Evolutionary conservation across 1,140 invertebrate species (phyloP).

Genomic region (Atta cephalotes): DNA sequence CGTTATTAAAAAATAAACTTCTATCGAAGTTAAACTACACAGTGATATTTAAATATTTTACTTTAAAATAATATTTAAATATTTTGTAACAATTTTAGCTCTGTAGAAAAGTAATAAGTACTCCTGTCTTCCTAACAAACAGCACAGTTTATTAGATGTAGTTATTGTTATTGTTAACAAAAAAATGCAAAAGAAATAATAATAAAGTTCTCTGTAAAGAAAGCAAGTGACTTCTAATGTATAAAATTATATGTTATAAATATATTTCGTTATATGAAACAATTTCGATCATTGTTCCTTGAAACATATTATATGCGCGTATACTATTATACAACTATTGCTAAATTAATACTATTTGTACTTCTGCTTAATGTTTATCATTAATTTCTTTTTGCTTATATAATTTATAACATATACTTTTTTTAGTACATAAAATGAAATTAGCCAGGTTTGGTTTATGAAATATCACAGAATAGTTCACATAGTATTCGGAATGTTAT

Average conservation of each 20-base stretch:
- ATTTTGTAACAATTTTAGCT: constrained; percentile 67
- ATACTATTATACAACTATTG: constrained; percentile 13
- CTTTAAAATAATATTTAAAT: constrained; percentile 43
- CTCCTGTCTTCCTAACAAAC: constrained; percentile 64
- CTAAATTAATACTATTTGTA: neutral
- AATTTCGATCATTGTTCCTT: constrained; percentile 17
- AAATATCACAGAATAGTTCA: constrained; percentile 71
- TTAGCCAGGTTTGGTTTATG: constrained; percentile 50
- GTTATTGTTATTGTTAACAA: constrained; percentile 38
- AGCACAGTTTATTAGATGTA: constrained; percentile 35
- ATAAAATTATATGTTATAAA: constrained; percentile 15
- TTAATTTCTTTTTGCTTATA: neutral
- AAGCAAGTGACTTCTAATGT: neutral
- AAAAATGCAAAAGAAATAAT: constrained; percentile 32
- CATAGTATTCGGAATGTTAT: neutral
- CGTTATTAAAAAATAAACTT: neutral
- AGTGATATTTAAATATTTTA: constrained; percentile 30
- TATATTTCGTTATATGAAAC: constrained; percentile 23
- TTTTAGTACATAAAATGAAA: neutral
- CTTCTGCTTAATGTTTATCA: constrained; percentile 1
- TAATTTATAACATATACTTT: constrained; percentile 15
- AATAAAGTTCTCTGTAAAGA: constrained; percentile 31
- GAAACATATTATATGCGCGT: constrained; percentile 17
- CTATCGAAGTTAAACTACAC: neutral
- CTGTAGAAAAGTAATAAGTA: constrained; percentile 64